Conservation (phyloP, 2,113 vertebrate genomes). For the Python bivittatus region DNA sequence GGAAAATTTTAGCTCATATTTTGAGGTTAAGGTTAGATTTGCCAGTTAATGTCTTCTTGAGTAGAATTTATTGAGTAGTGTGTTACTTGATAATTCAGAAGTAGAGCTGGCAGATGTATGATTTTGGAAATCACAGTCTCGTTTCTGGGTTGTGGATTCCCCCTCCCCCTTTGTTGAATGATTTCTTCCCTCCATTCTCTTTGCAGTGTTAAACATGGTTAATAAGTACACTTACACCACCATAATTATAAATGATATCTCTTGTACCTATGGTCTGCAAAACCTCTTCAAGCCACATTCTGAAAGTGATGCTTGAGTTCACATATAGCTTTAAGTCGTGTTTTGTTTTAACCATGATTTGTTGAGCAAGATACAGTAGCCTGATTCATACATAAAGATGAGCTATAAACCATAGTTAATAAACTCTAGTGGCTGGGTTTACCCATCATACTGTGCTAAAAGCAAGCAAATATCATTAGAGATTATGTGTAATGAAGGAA, state of each 20-base stretch:
- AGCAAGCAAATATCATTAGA: neutral
- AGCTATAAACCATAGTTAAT: neutral
- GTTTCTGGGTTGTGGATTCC: neutral
- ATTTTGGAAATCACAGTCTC: neutral
- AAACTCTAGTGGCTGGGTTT: neutral
- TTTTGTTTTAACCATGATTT: neutral
- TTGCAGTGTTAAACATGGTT: neutral
- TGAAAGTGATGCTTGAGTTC: neutral
- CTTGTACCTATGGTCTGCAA: neutral
- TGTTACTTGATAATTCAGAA: neutral
- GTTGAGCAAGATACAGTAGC: neutral
- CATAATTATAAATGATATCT: neutral
- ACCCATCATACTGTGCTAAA: neutral
- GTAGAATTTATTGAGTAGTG: neutral
- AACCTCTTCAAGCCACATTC: neutral
- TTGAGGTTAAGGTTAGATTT: neutral
- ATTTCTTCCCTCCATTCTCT: neutral
- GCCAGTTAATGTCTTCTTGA: neutral
- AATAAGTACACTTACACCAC: neutral
- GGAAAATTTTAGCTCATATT: neutral
- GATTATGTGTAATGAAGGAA: neutral
- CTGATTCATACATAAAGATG: neutral
- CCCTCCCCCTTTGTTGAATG: neutral
- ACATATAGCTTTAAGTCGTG: neutral
- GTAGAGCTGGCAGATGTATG: neutral